Conservation (phyloP, 2,888 invertebrate genomes). For the Apoda limacodes region DNA sequence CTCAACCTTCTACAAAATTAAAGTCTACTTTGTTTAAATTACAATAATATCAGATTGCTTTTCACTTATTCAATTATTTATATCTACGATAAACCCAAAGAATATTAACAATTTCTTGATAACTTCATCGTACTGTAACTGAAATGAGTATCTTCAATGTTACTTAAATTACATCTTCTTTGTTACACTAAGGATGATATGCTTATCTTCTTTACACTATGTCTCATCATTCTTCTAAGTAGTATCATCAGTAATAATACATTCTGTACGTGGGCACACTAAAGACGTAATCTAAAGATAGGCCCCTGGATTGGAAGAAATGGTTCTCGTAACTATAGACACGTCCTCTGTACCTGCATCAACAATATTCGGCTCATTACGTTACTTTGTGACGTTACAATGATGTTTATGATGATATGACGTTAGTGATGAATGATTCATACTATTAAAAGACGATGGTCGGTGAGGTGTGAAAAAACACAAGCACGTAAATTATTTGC, state of each 20-base stretch:
- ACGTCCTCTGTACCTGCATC: conserved; percentile 67
- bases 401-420: conserved; percentile 11
- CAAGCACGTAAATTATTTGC: too few species aligned
- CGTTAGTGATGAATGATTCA: conserved; percentile 16
- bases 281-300: conserved; percentile 62
- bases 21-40: too few species aligned
- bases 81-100: too few species aligned
- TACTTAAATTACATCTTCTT: too few species aligned
- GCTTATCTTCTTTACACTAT: too few species aligned
- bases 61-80: too few species aligned
- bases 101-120: too few species aligned
- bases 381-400: conserved; percentile 20
- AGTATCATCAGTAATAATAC: conserved; percentile 52
- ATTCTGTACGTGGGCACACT: conserved; percentile 65
- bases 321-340: conserved; percentile 68
- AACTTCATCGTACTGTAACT: too few species aligned
- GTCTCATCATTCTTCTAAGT: conserved; percentile 23
- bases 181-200: too few species aligned
- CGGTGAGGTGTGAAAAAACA: not conserved
- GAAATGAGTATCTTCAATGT: too few species aligned
- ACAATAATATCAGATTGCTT: too few species aligned
- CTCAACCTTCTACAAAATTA: too few species aligned
- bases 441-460: conserved; percentile 9
- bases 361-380: conserved; percentile 46
- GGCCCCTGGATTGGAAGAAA: conserved; percentile 65